phyloP scores from a whole-genome alignment of 2,113 vertebrate species.

The Odobenus rosmarus region DNA sequence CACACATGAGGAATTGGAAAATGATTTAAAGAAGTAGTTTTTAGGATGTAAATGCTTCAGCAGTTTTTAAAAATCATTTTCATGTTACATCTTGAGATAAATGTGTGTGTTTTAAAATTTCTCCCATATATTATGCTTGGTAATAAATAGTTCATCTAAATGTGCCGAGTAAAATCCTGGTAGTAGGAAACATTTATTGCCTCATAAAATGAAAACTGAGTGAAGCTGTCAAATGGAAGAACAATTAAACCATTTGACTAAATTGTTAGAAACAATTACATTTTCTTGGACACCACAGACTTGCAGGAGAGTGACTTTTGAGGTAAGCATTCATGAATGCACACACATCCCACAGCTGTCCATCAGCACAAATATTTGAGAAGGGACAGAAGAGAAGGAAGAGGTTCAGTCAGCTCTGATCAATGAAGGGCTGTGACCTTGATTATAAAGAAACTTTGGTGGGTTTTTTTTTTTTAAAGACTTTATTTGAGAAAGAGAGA shows the following conservation, averaged over 20 bases:
- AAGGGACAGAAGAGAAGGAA: neutral
- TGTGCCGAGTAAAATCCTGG: conserved; percentile 74
- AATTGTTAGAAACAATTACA: conserved; percentile 57
- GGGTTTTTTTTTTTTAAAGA: neutral
- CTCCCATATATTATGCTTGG: neutral
- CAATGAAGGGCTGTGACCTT: neutral
- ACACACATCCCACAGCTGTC: neutral
- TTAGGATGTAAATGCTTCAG: conserved; percentile 23
- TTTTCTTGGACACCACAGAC: conserved; percentile 63
- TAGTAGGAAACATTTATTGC: conserved; percentile 79
- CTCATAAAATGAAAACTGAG: conserved; percentile 83
- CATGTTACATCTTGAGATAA: conserved; percentile 51
- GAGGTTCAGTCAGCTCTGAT: neutral
- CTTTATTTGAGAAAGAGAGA: neutral
- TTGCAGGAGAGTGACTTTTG: neutral
- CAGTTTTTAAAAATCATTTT: neutral
- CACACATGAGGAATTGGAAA: conserved; percentile 48
- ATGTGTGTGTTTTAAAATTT: conserved; percentile 61
- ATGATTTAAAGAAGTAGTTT: conserved; percentile 41
- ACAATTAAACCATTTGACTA: conserved; percentile 80
- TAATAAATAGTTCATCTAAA: conserved; percentile 80
- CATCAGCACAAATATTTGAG: neutral
- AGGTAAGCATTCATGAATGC: neutral
- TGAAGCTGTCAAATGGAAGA: conserved; percentile 79
- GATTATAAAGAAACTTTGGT: neutral